phyloP scores from a whole-genome alignment of 2,797 vertebrate species.

The Anolis apletophallus region DNA sequence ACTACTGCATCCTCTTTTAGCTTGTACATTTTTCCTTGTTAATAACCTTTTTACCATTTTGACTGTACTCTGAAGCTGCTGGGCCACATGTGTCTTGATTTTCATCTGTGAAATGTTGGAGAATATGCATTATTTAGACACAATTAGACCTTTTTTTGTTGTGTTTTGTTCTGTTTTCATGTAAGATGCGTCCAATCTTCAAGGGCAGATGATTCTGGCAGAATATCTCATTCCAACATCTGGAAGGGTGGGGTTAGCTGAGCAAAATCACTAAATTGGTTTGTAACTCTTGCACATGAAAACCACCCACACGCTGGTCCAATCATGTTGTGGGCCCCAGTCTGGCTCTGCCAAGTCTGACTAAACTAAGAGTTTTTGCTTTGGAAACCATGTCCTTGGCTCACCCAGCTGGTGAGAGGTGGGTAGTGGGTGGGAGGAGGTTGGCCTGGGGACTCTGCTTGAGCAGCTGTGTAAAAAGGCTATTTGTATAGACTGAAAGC shows the following conservation, averaged over 20 bases:
- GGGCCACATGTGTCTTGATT: too few species aligned
- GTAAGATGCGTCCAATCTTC: not conserved
- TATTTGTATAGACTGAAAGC: not conserved
- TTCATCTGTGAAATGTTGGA: too few species aligned
- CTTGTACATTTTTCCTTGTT: too few species aligned
- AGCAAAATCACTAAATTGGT: slow-evolving; percentile 27
- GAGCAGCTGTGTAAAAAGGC: not conserved
- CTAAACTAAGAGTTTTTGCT: not conserved
- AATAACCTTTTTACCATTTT: too few species aligned
- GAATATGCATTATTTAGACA: not conserved
- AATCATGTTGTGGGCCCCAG: slow-evolving; percentile 5
- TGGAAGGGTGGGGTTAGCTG: slow-evolving; percentile 11
- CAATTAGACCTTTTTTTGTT: not conserved
- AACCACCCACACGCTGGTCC: slow-evolving; percentile 18
- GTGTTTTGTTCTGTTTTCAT: not conserved
- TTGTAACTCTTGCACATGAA: slow-evolving; percentile 22
- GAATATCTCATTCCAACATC: not conserved
- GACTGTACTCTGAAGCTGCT: too few species aligned
- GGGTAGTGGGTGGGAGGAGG: not conserved
- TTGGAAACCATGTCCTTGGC: slow-evolving; percentile 25
- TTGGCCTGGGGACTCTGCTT: not conserved
- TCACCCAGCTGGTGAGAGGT: not conserved
- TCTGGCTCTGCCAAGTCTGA: slow-evolving; percentile 10
- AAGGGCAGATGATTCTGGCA: slow-evolving; percentile 16
- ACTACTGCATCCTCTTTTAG: too few species aligned